Evolutionary conservation across 1,140 invertebrate genomes (phyloP).

Genomic region (Dendroctonus valens): DNA sequence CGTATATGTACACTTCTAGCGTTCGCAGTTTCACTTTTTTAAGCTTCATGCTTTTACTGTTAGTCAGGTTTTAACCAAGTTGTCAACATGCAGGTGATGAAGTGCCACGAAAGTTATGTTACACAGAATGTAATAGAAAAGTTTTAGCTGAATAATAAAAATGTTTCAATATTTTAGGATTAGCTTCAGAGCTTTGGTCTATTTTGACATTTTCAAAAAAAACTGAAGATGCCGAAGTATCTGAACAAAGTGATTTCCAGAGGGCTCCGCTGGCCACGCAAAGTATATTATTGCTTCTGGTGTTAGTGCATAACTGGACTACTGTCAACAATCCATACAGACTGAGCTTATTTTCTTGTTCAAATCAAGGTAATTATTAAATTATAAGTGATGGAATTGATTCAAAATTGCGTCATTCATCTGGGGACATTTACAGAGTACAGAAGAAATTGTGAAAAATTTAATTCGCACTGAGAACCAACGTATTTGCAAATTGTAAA

Average conservation of each 20-base stretch:
- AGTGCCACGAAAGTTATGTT: too few species aligned
- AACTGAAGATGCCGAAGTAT: conserved; percentile 49
- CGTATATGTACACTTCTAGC: too few species aligned
- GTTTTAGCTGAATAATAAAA: background rate
- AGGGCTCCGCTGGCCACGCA: conserved; percentile 80
- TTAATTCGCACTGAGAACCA: too few species aligned
- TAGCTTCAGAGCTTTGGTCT: conserved; percentile 78
- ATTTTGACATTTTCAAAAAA: conserved; percentile 56
- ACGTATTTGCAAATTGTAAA: too few species aligned
- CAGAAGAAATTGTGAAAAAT: too few species aligned
- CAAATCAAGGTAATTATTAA: conserved; percentile 60
- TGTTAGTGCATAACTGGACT: conserved; percentile 90
- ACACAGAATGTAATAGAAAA: background rate
- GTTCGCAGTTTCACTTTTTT: too few species aligned
- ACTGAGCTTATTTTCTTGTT: conserved; percentile 78
- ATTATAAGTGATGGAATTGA: too few species aligned
- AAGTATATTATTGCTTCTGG: conserved; percentile 80
- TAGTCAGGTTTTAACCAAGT: too few species aligned
- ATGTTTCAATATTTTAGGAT: conserved; percentile 29
- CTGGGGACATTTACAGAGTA: too few species aligned
- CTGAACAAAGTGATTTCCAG: conserved; percentile 48
- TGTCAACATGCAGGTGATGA: too few species aligned
- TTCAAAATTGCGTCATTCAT: too few species aligned
- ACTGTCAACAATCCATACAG: conserved; percentile 78
- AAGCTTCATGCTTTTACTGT: too few species aligned